Evolutionary conservation across 2,113 vertebrate species (phyloP).

Genomic region (Sitta europaea): DNA sequence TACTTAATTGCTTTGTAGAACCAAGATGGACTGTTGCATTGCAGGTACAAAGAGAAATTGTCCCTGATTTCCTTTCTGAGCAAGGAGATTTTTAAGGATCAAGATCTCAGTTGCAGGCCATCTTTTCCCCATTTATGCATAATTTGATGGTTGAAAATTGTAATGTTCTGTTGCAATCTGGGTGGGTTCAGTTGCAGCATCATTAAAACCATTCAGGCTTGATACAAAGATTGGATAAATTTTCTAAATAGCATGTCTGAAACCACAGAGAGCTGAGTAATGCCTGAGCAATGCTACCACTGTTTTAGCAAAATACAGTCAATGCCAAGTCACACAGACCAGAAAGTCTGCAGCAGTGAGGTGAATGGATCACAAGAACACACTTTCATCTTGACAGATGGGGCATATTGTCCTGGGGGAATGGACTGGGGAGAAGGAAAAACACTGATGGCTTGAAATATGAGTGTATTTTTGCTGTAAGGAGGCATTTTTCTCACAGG

Average conservation of each 20-base stretch:
- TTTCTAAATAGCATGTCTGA: neutral
- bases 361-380: neutral
- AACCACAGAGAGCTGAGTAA: neutral
- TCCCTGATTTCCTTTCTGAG: neutral
- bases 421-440: neutral
- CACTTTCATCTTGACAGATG: neutral
- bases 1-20: constrained; percentile 57
- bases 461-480: neutral
- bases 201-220: neutral
- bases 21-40: constrained; percentile 22
- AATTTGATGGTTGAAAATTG: neutral
- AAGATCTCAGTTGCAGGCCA: neutral
- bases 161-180: neutral
- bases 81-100: neutral
- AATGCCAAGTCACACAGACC: neutral
- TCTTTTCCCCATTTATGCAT: neutral
- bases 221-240: neutral
- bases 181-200: neutral
- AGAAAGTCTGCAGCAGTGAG: neutral
- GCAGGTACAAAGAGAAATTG: neutral
- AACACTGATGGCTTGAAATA: neutral
- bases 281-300: neutral
- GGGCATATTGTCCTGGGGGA: neutral
- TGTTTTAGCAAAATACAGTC: neutral
- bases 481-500: neutral